Percentiles rank a stretch among this genome's conserved stretches.
These are phyloP conservation scores for Eupithecia pulchellata DNA, from an alignment of 2,888 invertebrate genomes.

Conservation along the genomic window DNA sequence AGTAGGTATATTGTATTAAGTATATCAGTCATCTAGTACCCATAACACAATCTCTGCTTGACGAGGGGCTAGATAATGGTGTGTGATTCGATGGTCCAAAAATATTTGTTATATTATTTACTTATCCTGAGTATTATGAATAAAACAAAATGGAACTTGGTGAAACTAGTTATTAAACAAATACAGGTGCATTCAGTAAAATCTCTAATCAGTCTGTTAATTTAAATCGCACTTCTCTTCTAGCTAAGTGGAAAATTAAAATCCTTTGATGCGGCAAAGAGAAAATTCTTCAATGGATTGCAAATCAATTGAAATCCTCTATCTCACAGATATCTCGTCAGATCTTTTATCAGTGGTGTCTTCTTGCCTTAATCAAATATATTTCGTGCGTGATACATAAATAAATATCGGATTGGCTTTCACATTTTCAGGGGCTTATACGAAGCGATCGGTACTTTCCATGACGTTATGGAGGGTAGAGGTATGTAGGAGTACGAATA, in stretches of 20 bases:
- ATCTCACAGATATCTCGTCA: constrained; percentile 34
- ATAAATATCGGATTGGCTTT: constrained; percentile 55
- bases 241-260: constrained; percentile 11
- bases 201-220: not conserved
- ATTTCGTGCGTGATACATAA: constrained; percentile 47
- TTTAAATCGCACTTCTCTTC: not conserved
- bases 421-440: constrained; percentile 34
- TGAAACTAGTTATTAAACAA: not conserved
- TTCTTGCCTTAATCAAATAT: constrained; percentile 46
- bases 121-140: too few species aligned
- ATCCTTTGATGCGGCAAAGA: constrained; percentile 7
- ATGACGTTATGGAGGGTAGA: not conserved
- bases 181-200: not conserved
- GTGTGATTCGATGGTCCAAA: too few species aligned
- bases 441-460: not conserved
- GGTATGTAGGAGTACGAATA: not conserved
- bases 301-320: constrained; percentile 24
- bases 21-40: too few species aligned
- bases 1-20: too few species aligned
- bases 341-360: constrained; percentile 38
- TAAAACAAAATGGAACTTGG: not conserved
- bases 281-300: constrained; percentile 17
- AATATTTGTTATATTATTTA: too few species aligned
- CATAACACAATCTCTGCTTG: too few species aligned
- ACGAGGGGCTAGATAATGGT: too few species aligned